Evolutionary conservation across 2,888 invertebrate species (phyloP).

Genomic region (Argynnis bischoffii): DNA sequence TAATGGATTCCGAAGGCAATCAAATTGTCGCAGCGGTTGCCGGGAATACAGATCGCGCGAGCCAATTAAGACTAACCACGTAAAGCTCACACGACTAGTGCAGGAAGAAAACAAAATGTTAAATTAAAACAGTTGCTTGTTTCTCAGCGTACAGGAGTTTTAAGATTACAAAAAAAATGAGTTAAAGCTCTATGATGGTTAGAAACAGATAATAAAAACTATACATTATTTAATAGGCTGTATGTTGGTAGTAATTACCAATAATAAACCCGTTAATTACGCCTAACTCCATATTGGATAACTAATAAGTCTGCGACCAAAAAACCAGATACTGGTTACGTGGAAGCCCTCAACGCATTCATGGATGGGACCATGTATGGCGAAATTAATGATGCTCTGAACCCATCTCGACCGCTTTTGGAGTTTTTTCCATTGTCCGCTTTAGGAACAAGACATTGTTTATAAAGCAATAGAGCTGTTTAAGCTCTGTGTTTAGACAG

Average conservation of each 20-base stretch:
- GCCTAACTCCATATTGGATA: constrained; percentile 27
- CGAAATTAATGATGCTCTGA: constrained; percentile 55
- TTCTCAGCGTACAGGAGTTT: too few species aligned
- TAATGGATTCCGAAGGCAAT: constrained; percentile 44
- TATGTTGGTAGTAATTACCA: background rate
- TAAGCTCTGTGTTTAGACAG: constrained; percentile 2
- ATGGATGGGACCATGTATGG: constrained; percentile 54
- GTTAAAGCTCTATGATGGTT: background rate
- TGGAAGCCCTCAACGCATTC: constrained; percentile 37
- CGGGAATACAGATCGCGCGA: constrained; percentile 26
- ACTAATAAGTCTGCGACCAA: constrained; percentile 27
- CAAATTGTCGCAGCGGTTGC: constrained; percentile 35
- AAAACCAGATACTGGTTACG: constrained; percentile 31
- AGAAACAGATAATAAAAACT: background rate
- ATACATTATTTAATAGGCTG: background rate
- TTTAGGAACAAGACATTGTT: constrained; percentile 28
- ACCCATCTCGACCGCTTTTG: constrained; percentile 41
- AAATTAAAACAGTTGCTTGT: constrained; percentile 3
- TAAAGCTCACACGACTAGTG: background rate
- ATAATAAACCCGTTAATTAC: constrained; percentile 21
- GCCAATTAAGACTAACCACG: constrained; percentile 29
- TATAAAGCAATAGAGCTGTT: constrained; percentile 1
- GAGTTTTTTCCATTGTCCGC: constrained; percentile 43
- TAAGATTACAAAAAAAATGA: background rate
- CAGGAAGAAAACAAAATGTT: background rate